These are phyloP conservation scores for Aporophyla lueneburgensis DNA, from an alignment of 2,888 invertebrate genomes.

Conservation along the genomic window DNA sequence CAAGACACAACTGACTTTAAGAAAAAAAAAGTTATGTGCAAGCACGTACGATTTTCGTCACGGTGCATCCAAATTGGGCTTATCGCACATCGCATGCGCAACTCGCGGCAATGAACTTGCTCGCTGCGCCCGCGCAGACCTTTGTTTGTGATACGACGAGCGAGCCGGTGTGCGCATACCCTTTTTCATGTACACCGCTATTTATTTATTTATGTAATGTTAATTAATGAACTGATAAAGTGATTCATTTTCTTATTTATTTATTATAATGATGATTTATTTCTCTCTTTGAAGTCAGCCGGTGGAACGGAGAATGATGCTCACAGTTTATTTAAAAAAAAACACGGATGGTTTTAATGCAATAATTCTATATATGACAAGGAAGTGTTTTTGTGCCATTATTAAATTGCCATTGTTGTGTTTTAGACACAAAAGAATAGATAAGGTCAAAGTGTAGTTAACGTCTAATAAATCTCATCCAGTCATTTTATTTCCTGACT, in stretches of 20 bases:
- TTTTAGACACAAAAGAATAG: constrained; percentile 52
- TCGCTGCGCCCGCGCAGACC: constrained; percentile 49
- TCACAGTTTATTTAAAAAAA: not conserved
- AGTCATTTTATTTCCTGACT: constrained; percentile 37
- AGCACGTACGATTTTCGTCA: constrained; percentile 68
- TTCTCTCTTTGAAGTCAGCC: constrained; percentile 33
- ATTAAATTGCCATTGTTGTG: constrained; percentile 52
- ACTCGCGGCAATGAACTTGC: constrained; percentile 83
- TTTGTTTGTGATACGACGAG: constrained; percentile 61
- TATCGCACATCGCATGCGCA: constrained; percentile 79
- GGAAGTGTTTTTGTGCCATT: constrained; percentile 58
- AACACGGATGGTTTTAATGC: constrained; percentile 25
- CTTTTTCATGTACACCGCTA: constrained; percentile 65
- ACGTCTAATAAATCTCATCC: constrained; percentile 33
- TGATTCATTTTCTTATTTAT: constrained; percentile 55
- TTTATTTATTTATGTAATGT: constrained; percentile 52
- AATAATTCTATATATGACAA: constrained; percentile 29
- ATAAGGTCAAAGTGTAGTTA: constrained; percentile 50
- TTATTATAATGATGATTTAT: constrained; percentile 48
- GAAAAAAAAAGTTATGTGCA: constrained; percentile 49
- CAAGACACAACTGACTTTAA: constrained; percentile 9
- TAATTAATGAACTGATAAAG: constrained; percentile 62
- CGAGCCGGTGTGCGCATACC: constrained; percentile 49
- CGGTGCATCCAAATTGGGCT: constrained; percentile 75
- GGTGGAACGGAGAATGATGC: constrained; percentile 8